These are phyloP conservation scores for Carassius carassius DNA, from an alignment of 2,113 vertebrate species.

Conservation along the genomic window DNA sequence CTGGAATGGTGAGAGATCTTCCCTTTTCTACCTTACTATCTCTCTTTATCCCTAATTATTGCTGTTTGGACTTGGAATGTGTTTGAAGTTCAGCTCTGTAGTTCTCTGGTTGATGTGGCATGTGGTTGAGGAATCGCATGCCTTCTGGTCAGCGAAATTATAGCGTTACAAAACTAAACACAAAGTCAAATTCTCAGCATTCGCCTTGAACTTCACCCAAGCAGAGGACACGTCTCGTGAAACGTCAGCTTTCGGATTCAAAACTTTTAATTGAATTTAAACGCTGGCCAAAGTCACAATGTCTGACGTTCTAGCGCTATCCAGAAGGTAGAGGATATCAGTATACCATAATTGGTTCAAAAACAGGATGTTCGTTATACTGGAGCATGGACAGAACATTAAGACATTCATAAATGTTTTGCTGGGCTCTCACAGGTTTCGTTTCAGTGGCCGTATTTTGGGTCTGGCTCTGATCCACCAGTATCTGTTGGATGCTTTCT, in stretches of 20 bases:
- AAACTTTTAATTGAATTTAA: neutral
- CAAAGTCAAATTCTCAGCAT: neutral
- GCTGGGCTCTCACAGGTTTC: constrained; percentile 81
- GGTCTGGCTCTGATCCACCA: constrained; percentile 97
- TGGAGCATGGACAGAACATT: neutral
- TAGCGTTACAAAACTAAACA: constrained; percentile 6
- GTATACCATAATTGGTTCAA: neutral
- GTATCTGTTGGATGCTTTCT: constrained; percentile 97
- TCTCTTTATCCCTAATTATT: neutral
- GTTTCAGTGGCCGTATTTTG: constrained; percentile 96
- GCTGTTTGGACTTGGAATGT: neutral
- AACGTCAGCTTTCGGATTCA: neutral
- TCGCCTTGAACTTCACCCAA: neutral
- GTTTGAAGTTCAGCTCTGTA: constrained; percentile 26
- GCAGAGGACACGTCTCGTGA: neutral
- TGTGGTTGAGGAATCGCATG: constrained; percentile 24
- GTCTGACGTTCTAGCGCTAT: neutral
- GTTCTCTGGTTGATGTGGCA: constrained; percentile 33
- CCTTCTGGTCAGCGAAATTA: constrained; percentile 35
- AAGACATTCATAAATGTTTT: constrained; percentile 5
- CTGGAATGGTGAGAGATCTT: constrained; percentile 86
- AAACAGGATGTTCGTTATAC: neutral
- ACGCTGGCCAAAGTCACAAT: too few species aligned
- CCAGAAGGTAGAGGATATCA: neutral
- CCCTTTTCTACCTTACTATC: neutral